Conservation (phyloP, 2,113 vertebrate species). For the Hemibagrus wyckioides region DNA sequence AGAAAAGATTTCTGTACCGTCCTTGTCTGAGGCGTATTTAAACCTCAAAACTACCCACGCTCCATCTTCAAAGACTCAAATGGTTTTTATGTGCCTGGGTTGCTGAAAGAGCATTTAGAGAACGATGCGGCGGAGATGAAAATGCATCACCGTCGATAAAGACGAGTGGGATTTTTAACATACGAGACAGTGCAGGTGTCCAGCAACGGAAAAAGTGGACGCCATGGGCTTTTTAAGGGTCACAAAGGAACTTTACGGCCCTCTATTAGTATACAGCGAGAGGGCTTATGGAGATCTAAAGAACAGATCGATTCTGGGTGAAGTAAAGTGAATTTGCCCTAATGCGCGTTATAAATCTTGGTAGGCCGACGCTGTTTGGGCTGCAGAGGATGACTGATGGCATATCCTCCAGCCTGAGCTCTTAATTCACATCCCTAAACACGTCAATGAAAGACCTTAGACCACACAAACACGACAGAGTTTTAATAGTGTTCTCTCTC, state of each 20-base stretch:
- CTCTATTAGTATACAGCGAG: conserved; percentile 61
- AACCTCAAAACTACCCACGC: conserved; percentile 17
- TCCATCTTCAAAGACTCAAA: conserved; percentile 4
- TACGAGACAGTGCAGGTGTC: not conserved
- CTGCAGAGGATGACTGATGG: conserved; percentile 46
- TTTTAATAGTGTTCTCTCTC: not conserved
- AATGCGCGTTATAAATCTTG: conserved; percentile 66
- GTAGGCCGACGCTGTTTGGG: conserved; percentile 20
- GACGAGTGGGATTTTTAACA: conserved; percentile 9
- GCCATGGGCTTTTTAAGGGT: conserved; percentile 55
- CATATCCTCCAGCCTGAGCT: conserved; percentile 48
- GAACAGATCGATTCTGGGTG: conserved; percentile 64
- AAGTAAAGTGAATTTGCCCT: conserved; percentile 63
- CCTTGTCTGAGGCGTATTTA: conserved; percentile 6
- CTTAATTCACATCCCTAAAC: conserved; percentile 50
- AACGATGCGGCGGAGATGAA: not conserved
- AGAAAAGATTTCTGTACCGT: not conserved
- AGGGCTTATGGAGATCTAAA: conserved; percentile 68
- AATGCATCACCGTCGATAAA: conserved; percentile 9
- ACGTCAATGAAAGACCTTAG: conserved; percentile 10
- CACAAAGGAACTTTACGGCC: conserved; percentile 71
- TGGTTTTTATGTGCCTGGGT: not conserved
- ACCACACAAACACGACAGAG: not conserved
- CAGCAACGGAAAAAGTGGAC: not conserved
- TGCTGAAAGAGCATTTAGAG: conserved; percentile 3